These are phyloP conservation scores for Tokudaia muenninki DNA, from an alignment of 2,797 vertebrate genomes.

Conservation along the genomic window DNA sequence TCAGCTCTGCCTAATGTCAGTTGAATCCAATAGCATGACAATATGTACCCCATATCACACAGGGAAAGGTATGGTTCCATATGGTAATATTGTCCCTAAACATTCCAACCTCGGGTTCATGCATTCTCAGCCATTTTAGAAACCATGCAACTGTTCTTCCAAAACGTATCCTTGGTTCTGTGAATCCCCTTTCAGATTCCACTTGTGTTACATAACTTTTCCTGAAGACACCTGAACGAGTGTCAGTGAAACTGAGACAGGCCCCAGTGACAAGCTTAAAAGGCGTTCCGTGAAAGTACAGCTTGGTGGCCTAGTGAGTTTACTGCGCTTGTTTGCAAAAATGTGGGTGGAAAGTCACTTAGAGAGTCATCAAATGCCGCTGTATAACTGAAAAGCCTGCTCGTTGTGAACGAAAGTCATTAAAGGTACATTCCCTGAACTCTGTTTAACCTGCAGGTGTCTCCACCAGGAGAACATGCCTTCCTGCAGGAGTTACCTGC, in stretches of 20 bases:
- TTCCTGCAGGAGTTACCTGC: background rate
- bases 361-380: background rate
- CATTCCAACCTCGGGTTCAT: background rate
- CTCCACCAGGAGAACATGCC: background rate
- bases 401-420: background rate
- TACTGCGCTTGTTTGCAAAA: background rate
- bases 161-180: background rate
- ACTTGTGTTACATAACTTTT: background rate
- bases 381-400: background rate
- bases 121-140: background rate
- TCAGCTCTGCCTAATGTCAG: background rate
- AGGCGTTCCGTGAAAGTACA: rapidly evolving
- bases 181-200: background rate
- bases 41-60: background rate
- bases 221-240: background rate
- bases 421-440: background rate
- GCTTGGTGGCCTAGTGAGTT: background rate
- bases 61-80: background rate
- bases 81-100: background rate
- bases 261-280: background rate
- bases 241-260: background rate
- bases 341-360: background rate
- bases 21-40: background rate
- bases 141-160: background rate
- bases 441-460: background rate